Base-by-base conservation (phyloP, 2,797 vertebrate species). In the Protosalanx chinensis region DNA sequence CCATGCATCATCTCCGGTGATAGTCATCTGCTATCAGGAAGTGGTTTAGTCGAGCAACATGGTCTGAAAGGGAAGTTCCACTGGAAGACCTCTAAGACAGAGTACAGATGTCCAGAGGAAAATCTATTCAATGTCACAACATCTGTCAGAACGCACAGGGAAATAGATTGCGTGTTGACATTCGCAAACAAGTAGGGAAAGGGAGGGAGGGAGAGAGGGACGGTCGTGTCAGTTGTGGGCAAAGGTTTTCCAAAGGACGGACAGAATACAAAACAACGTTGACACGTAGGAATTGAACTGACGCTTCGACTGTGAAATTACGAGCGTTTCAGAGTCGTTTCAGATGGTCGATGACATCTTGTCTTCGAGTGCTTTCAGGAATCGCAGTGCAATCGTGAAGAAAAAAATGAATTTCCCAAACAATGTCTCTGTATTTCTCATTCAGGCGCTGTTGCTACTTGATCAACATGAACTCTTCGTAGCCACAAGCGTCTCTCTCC, bases 111-210 rank as follows among this genome's bases (percentile, higher is more conserved):
- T 27, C 27, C 60, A 33, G 51, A 57, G 13, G 10, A 72, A 81
- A 85, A 84, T 84, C 80, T 75, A 85, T 84, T 75, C 16, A 23
- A 72, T 66, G 70, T 65, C 63, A 46, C n/a, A 30, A 58, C 72
- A 73, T 57, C 72, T 69, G 65, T 32, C 51, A 67, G 73, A 68
- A 65, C 68, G 73, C 80, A 64, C 51, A 49, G 12, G 57, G 35
- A 35, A 67, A 73, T 37, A 1, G 18, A 51, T 78, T 69, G 64
- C 56, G 74, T 82, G 76, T 63, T 73, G 64, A 80, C 70, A 73
- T 67, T 66, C 33, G 71, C 75, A 80, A 82, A 73, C 75, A 75
- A 81, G 76, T 76, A 58, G 49, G 78, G 41, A 27, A 41, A 65
- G 5, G 72, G 75, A 79, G 46, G 71, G 75, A 72, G 69, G 76